These are phyloP conservation scores for Hecatera dysodea DNA, from an alignment of 2,888 invertebrate species.

Conservation along the genomic window DNA sequence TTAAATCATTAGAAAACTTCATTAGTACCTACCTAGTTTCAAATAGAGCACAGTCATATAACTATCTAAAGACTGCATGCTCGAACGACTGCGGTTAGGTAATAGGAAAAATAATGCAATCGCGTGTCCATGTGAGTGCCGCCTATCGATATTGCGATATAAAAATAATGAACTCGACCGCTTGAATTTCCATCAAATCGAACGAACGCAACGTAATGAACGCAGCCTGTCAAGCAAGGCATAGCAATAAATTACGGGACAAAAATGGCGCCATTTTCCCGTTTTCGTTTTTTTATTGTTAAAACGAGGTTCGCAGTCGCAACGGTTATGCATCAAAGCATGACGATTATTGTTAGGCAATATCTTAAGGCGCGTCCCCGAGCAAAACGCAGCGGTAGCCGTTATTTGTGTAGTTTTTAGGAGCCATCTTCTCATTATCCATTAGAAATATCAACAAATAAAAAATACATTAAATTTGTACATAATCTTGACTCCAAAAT, in stretches of 20 bases:
- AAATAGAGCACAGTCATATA: conserved; percentile 10
- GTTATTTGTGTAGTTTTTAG: too few species aligned
- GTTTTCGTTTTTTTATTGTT: conserved; percentile 5
- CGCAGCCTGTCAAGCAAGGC: neutral
- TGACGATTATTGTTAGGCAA: conserved; percentile 37
- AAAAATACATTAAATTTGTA: too few species aligned
- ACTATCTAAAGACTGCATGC: conserved; percentile 14
- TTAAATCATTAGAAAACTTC: conserved; percentile 25
- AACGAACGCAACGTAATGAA: conserved; percentile 29
- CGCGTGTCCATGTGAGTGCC: conserved; percentile 33
- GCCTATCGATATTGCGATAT: conserved; percentile 43
- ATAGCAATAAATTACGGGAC: conserved; percentile 15
- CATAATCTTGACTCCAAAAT: too few species aligned
- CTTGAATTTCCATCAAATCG: conserved; percentile 27
- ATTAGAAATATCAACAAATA: too few species aligned
- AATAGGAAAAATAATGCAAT: conserved; percentile 52
- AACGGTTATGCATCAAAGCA: conserved; percentile 36
- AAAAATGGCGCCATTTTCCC: conserved; percentile 19
- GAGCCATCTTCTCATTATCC: too few species aligned
- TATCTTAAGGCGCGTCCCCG: too few species aligned
- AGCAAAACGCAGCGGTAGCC: too few species aligned
- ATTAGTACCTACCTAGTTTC: conserved; percentile 31
- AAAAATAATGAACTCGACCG: conserved; percentile 34
- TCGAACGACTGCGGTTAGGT: conserved; percentile 38
- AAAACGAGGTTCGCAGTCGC: conserved; percentile 15